phyloP scores from a whole-genome alignment of 2,888 invertebrate genomes.

The Caenorhabditis sp. region DNA sequence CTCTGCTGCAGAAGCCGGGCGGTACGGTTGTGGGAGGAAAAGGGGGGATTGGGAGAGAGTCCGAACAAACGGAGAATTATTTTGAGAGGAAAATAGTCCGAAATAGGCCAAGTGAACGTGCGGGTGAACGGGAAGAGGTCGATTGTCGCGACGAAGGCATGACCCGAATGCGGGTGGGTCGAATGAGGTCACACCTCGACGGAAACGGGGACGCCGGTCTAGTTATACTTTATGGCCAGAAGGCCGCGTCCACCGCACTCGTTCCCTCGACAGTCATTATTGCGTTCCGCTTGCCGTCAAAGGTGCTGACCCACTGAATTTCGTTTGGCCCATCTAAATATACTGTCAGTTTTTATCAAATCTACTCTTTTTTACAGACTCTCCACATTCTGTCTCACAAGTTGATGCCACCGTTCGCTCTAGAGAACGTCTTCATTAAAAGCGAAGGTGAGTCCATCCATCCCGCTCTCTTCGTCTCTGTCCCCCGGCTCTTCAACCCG shows the following conservation, averaged over 20 bases:
- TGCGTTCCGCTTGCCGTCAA: not conserved
- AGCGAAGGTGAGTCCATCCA: slow-evolving; percentile 30
- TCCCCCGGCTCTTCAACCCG: not conserved
- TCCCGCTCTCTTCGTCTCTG: not conserved
- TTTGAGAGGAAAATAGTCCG: slow-evolving; percentile 7
- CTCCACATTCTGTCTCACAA: slow-evolving; percentile 40
- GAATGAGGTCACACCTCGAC: slow-evolving; percentile 44
- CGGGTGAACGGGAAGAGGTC: slow-evolving; percentile 29
- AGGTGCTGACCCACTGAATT: too few relatives aligned
- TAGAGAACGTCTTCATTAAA: slow-evolving; percentile 39
- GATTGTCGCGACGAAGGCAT: slow-evolving; percentile 37
- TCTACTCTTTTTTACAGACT: slow-evolving; percentile 25
- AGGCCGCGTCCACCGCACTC: slow-evolving; percentile 16
- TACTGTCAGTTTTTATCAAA: slow-evolving; percentile 1
- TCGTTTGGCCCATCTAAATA: too few relatives aligned
- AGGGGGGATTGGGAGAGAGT: not conserved
- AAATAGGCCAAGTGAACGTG: slow-evolving; percentile 52
- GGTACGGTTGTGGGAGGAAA: not conserved
- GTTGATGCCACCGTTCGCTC: slow-evolving; percentile 42
- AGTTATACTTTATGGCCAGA: slow-evolving; percentile 50
- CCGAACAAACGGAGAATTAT: not conserved
- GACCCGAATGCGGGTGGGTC: slow-evolving; percentile 46
- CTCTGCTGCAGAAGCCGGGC: not conserved
- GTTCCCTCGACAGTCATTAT: not conserved
- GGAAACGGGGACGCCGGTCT: slow-evolving; percentile 23